These are phyloP conservation scores for Drosophila testacea DNA, from an alignment of 2,888 invertebrate genomes.

Conservation along the genomic window DNA sequence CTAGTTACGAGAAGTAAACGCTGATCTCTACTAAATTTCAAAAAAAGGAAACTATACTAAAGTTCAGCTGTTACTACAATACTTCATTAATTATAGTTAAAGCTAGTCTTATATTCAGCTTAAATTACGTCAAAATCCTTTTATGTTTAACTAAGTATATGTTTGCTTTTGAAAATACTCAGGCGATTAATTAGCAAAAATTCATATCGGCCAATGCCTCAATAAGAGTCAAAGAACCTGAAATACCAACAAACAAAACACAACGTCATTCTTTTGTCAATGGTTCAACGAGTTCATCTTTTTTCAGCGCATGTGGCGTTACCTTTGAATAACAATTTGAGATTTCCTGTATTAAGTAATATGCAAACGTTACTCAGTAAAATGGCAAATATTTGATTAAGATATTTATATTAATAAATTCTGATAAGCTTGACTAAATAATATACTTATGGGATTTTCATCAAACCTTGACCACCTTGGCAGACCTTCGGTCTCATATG, in stretches of 20 bases:
- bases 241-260: conserved; percentile 10
- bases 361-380: conserved; percentile 24
- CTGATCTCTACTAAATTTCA: too few species aligned
- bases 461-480: conserved; percentile 63
- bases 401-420: background rate
- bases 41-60: too few species aligned
- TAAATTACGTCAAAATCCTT: background rate
- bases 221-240: conserved; percentile 35
- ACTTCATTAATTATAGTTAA: background rate
- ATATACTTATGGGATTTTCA: conserved; percentile 25
- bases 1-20: too few species aligned
- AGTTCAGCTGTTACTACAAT: background rate
- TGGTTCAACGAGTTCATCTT: conserved; percentile 14
- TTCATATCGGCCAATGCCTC: conserved; percentile 25
- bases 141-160: background rate
- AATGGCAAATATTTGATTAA: conserved; percentile 8
- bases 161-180: conserved; percentile 16
- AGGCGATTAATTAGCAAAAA: conserved; percentile 28
- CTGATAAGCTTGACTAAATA: conserved; percentile 33
- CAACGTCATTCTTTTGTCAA: conserved; percentile 15
- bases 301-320: conserved; percentile 20
- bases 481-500: conserved; percentile 56
- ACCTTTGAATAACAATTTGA: conserved; percentile 18
- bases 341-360: conserved; percentile 40
- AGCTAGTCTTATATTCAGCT: background rate